Evolutionary conservation across 2,113 vertebrate genomes (phyloP), one percentile per base, ranked within the genome.

Genomic region (Theristicus caerulescens): DNA sequence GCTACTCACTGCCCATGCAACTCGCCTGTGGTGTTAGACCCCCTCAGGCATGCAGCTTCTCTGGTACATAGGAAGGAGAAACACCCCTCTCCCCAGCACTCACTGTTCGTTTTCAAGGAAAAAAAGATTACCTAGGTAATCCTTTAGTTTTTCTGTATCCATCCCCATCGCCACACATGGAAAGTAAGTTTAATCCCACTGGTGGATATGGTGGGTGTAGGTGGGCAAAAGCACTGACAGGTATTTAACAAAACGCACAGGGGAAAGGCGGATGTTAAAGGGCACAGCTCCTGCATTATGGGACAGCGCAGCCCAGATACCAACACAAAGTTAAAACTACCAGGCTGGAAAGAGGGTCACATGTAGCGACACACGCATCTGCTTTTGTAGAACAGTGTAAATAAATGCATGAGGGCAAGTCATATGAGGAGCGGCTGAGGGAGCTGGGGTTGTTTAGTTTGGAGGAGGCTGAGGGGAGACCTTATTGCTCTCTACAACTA

Each of bases 351-450:
- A 29, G 34, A 57, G 10, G 7, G 11, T 27, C 21, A 17, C 38
- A 3, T 1, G 13, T 5, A 27, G 19, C 0, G 1, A 29, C 44
- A 16, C 9, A 18, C 0, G 1, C 14, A 6, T 19, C 59, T 32
- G 46, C 20, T 81, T 42, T 54, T 27, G 10, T 7, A 20, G 27
- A 27, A 18, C 9, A 3, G 7, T 7, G 15, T 36, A 42, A 49
- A 14, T 6, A 62, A 67, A 55, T 1, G 22, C 14, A 5, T 2
- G 26, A 44, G 21, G 20, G 14, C 21, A 14, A 61, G 25, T 17
- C 36, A 13, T 32, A 13, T 5, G 14, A 42, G 38, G 31, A 57
- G 22, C 16, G 1, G 29, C 32, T 46, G 54, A 46, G 32, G 55
- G 32, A 76, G 15, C 32, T 47, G 32, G 42, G 42, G 25, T 13